Percentiles rank a stretch among this genome's conserved stretches.
Evolutionary conservation across 2,888 invertebrate species (phyloP).

Genomic region (Flexamia atlantica): DNA sequence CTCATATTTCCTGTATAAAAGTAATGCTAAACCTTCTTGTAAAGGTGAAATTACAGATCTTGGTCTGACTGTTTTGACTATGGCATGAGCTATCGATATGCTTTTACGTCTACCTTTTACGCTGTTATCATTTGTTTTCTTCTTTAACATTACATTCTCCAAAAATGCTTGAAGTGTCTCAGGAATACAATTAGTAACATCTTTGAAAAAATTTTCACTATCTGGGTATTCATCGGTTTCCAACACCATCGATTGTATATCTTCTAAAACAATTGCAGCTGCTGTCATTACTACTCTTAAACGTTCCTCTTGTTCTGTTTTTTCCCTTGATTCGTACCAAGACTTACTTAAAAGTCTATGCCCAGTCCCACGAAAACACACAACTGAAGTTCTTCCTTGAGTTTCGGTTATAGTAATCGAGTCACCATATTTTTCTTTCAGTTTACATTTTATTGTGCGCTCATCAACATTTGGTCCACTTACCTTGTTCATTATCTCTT

Average conservation of each 20-base stretch:
- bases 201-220: not conserved
- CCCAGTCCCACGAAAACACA: not conserved
- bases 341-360: not conserved
- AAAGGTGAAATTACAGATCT: not conserved
- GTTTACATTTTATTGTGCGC: not conserved
- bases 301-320: not conserved
- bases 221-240: not conserved
- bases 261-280: not conserved
- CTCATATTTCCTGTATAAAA: not conserved
- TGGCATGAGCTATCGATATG: not conserved
- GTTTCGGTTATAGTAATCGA: not conserved
- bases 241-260: not conserved
- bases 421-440: conserved; percentile 4
- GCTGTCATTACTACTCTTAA: not conserved
- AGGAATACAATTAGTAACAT: not conserved
- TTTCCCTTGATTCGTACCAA: not conserved
- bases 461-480: not conserved
- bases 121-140: not conserved
- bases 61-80: not conserved
- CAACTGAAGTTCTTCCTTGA: not conserved
- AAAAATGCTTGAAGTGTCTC: not conserved
- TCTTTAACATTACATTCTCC: not conserved
- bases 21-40: not conserved
- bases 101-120: not conserved
- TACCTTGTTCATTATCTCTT: not conserved